Evolutionary conservation across 2,113 vertebrate genomes (phyloP).

Genomic region (human): GRCh38 chr1:77803001-77803500

Average conservation of each 20-base stretch:
- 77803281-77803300: constrained; percentile 90
- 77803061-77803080: background rate
- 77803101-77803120: constrained; percentile 4
- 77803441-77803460: background rate
- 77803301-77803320: constrained; percentile 90
- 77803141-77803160: background rate
- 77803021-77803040: background rate
- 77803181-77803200: constrained; percentile 7
- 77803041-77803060: constrained; percentile 11
- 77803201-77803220: constrained; percentile 16
- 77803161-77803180: constrained; percentile 43
- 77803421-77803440: background rate
- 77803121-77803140: constrained; percentile 13
- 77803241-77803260: constrained; percentile 28
- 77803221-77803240: background rate
- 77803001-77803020: background rate
- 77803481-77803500: background rate
- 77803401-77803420: constrained; percentile 88
- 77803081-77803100: background rate
- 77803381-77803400: constrained; percentile 93
- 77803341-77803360: constrained; percentile 85
- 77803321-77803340: constrained; percentile 88
- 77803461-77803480: constrained; percentile 5
- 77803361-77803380: constrained; percentile 90
- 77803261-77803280: constrained; percentile 88